phyloP scores from a whole-genome alignment of 2,797 vertebrate genomes.

The Podargus strigoides region DNA sequence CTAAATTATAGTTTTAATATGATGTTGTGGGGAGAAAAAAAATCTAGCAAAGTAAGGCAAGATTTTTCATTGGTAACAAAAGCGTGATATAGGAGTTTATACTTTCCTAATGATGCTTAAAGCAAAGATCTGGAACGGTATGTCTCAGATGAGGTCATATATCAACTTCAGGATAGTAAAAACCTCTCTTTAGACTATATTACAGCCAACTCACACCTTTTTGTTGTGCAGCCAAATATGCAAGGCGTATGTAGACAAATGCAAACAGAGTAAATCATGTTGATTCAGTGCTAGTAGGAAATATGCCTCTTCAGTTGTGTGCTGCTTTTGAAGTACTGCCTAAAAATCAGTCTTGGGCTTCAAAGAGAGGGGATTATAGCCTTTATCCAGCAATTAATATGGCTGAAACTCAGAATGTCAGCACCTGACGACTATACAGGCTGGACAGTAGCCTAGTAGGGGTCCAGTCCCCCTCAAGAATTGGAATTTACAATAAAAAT shows the following conservation, averaged over 20 bases:
- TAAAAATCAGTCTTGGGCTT: slow-evolving; percentile 89
- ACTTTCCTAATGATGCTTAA: slow-evolving; percentile 69
- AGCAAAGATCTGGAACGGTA: slow-evolving; percentile 65
- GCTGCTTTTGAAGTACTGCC: slow-evolving; percentile 84
- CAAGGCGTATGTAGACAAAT: slow-evolving; percentile 69
- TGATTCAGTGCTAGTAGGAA: slow-evolving; percentile 74
- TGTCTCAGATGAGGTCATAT: slow-evolving; percentile 71
- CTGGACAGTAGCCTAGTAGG: slow-evolving; percentile 85
- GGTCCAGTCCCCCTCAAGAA: slow-evolving; percentile 82
- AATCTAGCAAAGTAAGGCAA: not conserved
- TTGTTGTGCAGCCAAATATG: slow-evolving; percentile 75
- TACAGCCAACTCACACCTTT: slow-evolving; percentile 74
- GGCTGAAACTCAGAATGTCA: slow-evolving; percentile 87
- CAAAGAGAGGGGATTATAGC: slow-evolving; percentile 94
- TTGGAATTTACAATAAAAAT: slow-evolving; percentile 72
- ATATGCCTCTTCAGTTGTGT: slow-evolving; percentile 76
- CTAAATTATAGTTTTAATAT: slow-evolving; percentile 67
- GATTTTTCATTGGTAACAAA: slow-evolving; percentile 52
- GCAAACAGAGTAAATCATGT: slow-evolving; percentile 76
- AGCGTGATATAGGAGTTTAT: slow-evolving; percentile 51
- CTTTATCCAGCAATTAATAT: slow-evolving; percentile 98
- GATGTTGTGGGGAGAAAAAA: not conserved
- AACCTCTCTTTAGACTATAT: slow-evolving; percentile 62
- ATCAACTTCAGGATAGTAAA: slow-evolving; percentile 68
- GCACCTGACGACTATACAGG: slow-evolving; percentile 85